A percentile compares a stretch with the other conserved stretches of the same genome.
Evolutionary conservation across 2,113 vertebrate species (phyloP).

Genomic region (Cyrtonyx montezumae): DNA sequence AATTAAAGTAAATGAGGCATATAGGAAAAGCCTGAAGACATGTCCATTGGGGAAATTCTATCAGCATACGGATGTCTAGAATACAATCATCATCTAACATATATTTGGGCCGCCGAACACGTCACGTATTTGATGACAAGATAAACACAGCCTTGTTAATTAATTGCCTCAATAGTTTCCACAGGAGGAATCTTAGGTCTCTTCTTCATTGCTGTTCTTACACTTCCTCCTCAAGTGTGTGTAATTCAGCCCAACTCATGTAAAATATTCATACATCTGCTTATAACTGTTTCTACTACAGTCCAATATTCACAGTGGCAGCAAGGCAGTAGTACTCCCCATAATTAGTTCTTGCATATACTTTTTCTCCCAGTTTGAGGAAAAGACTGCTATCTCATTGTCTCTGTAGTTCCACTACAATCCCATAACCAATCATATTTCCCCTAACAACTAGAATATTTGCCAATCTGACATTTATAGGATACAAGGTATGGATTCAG

Average conservation of each 20-base stretch:
- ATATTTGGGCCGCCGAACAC: neutral
- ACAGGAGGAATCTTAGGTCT: neutral
- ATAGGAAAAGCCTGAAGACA: neutral
- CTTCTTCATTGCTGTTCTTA: neutral
- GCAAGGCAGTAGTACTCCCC: neutral
- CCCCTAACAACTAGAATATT: neutral
- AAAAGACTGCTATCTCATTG: rapidly evolving
- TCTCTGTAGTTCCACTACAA: neutral
- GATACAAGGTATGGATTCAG: neutral
- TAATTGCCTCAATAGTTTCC: neutral
- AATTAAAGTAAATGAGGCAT: slow-evolving; percentile 21
- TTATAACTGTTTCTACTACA: neutral
- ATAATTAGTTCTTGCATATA: neutral
- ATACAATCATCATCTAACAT: neutral
- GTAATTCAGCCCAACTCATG: neutral
- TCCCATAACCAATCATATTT: rapidly evolving
- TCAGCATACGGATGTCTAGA: neutral
- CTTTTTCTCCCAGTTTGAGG: neutral
- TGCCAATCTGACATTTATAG: neutral
- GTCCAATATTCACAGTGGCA: neutral
- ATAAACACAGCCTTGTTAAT: neutral
- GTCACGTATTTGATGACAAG: neutral
- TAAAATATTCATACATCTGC: neutral
- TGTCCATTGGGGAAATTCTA: neutral
- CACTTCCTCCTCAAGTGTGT: neutral